These are phyloP conservation scores for Lethenteron reissneri DNA, from an alignment of 2,113 vertebrate species.

Conservation along the genomic window DNA sequence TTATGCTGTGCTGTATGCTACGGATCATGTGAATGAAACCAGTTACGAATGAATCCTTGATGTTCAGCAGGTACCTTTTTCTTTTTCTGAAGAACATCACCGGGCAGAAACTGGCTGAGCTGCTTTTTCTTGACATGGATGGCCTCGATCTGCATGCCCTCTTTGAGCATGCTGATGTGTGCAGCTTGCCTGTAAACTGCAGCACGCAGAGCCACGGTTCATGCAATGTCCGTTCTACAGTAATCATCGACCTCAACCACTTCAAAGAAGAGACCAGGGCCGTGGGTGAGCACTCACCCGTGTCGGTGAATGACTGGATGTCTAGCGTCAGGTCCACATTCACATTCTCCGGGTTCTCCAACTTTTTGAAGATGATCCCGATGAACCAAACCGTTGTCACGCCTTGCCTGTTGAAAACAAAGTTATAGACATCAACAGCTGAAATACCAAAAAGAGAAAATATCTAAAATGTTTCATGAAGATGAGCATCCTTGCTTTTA, in stretches of 20 bases:
- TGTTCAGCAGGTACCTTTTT: constrained; percentile 43
- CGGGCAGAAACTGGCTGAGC: constrained; percentile 67
- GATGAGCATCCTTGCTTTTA: background rate
- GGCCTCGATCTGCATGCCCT: constrained; percentile 88
- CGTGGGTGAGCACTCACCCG: constrained; percentile 23
- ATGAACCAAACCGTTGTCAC: constrained; percentile 69
- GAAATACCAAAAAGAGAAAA: background rate
- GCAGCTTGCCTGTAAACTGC: constrained; percentile 82
- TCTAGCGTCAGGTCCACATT: constrained; percentile 59
- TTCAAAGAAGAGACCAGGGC: no score
- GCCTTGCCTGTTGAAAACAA: constrained; percentile 29
- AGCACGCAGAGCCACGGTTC: constrained; percentile 9
- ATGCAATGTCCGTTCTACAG: no score
- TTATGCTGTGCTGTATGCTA: no score
- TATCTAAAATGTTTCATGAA: background rate
- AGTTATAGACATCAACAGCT: background rate
- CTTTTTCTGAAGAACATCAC: constrained; percentile 61
- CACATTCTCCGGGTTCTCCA: constrained; percentile 54
- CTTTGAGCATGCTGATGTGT: constrained; percentile 75
- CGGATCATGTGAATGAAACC: no score
- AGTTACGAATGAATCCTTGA: no score
- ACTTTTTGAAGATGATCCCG: constrained; percentile 57
- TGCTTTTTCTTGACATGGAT: constrained; percentile 82
- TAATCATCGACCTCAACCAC: no score
- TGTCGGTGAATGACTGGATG: constrained; percentile 59